Evolutionary conservation across 2,797 vertebrate species (phyloP), one percentile per base, ranked within the genome.

Genomic region (Muscicapa comitata): DNA sequence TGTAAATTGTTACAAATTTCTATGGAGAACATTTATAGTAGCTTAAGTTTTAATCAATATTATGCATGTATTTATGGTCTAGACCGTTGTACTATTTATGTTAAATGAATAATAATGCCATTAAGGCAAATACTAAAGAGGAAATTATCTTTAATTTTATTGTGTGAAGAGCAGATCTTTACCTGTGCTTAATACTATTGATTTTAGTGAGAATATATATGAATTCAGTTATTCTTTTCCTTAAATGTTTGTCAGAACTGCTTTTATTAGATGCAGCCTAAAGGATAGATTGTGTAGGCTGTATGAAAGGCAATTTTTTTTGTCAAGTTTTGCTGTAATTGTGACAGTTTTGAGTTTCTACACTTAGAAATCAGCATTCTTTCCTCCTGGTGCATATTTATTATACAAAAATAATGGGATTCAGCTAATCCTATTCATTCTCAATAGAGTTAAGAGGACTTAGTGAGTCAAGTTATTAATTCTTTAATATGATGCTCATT

Each of bases 11-110:
- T 90, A 61, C 26, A 78, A 57, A 89, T 82, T 86, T 71, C 42
- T 90, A 24, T 86, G 38, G 31, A 83, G 35, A 65, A 21, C 45
- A 29, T 85, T 90, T 90, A 24, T 76, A 65, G 80, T 57, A 40
- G 25, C 26, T 92, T 88, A 92, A 76, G 45, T 84, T 94, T 88
- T 93, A 95, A 89, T 95, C 90, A 77, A 93, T 95, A 86, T 85
- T 91, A n/a, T 79, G 19, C 42, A 47, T 59, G 33, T 90, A 54
- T 85, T 90, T 97, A 61, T 90, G 57, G 57, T 61, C 31, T 68
- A 84, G 53, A 57, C 17, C 48, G 17, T 79, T 79, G 55, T 78
- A 73, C 42, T 91, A 19, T 88, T 94, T 91, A 61, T 33, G 29
- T 88, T 82, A 88, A 80, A 86, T 80, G 54, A 95, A 45, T 35